Evolutionary conservation across 2,113 vertebrate species (phyloP).

Genomic region (Ginglymostoma cirratum): DNA sequence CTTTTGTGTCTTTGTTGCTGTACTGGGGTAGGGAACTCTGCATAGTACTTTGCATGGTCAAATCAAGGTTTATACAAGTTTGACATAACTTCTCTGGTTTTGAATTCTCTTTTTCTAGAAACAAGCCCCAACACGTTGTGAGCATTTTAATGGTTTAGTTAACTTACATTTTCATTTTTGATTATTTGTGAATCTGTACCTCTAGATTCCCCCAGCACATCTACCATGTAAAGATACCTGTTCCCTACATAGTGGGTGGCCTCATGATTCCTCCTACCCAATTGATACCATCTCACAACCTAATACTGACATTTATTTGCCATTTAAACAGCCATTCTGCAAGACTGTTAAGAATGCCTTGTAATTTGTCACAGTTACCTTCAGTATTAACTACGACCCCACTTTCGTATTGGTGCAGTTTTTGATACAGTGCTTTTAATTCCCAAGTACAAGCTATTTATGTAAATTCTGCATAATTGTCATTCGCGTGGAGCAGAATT

Average conservation of each 20-base stretch:
- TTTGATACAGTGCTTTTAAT: neutral
- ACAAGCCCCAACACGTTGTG: neutral
- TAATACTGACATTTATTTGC: neutral
- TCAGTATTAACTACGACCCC: neutral
- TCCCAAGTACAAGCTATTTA: neutral
- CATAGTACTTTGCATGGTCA: neutral
- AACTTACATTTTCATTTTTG: neutral
- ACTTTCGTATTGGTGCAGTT: neutral
- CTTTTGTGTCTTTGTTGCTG: neutral
- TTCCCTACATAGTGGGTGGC: neutral
- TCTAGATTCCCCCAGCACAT: neutral
- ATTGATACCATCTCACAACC: no score
- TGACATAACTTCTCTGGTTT: neutral
- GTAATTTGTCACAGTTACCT: neutral
- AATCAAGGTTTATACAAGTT: neutral
- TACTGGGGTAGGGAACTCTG: neutral
- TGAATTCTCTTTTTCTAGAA: neutral
- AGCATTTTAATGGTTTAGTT: neutral
- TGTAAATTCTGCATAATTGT: neutral
- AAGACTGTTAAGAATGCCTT: neutral
- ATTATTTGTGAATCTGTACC: neutral
- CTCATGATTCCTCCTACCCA: neutral
- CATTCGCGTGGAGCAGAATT: neutral
- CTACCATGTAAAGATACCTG: neutral
- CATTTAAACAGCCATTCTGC: neutral